phyloP scores from a whole-genome alignment of 2,113 vertebrate genomes.

The Pelecanoides urinatrix region DNA sequence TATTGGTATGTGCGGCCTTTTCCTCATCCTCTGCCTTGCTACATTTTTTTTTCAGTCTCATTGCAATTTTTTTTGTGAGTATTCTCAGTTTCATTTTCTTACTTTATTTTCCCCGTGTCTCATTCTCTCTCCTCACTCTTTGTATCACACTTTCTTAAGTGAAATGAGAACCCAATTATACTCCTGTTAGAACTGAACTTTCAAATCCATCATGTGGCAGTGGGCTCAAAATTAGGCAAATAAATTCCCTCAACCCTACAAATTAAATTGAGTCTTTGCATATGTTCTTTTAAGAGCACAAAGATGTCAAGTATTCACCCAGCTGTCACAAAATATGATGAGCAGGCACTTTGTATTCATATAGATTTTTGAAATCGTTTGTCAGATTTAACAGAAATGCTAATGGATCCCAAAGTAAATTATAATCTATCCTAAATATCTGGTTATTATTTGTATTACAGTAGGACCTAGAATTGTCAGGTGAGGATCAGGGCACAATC shows the following conservation, averaged over 20 bases:
- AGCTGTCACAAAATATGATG: slow-evolving; percentile 61
- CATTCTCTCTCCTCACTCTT: slow-evolving; percentile 11
- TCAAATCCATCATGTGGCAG: slow-evolving; percentile 55
- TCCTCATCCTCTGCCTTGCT: background rate
- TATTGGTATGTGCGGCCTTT: background rate
- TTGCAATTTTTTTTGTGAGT: slow-evolving; percentile 1
- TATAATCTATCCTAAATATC: slow-evolving; percentile 43
- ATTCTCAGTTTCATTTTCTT: slow-evolving; percentile 56
- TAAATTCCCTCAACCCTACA: slow-evolving; percentile 61
- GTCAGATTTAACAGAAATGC: slow-evolving; percentile 58
- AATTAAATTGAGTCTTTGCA: slow-evolving; percentile 61
- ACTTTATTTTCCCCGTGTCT: slow-evolving; percentile 38
- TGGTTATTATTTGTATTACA: slow-evolving; percentile 41
- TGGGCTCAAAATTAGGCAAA: slow-evolving; percentile 62
- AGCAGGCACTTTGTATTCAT: slow-evolving; percentile 52
- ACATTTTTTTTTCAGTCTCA: background rate
- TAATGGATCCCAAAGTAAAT: slow-evolving; percentile 55
- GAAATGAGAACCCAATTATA: slow-evolving; percentile 64
- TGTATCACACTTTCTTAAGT: slow-evolving; percentile 22
- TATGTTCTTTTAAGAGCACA: slow-evolving; percentile 63
- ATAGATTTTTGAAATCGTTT: slow-evolving; percentile 37
- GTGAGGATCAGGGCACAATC: background rate
- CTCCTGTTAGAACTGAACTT: slow-evolving; percentile 55
- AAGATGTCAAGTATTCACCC: slow-evolving; percentile 61
- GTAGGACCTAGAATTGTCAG: background rate